Evolutionary conservation across 2,113 vertebrate genomes (phyloP).

Genomic region (Sapayoa aenigma): DNA sequence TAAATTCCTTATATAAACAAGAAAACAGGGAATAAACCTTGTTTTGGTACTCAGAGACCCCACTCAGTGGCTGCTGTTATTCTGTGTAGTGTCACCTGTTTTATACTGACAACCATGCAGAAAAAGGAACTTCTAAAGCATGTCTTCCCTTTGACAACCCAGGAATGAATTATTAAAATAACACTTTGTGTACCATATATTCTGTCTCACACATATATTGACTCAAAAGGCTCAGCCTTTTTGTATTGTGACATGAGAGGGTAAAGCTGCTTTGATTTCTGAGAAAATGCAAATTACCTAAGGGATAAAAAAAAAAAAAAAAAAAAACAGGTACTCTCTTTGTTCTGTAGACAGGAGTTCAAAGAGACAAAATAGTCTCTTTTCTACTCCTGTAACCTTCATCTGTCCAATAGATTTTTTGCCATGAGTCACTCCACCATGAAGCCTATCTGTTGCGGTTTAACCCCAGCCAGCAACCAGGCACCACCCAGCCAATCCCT

Average conservation of each 20-base stretch:
- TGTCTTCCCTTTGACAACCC: not conserved
- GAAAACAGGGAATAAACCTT: not conserved
- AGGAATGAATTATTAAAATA: constrained; percentile 41
- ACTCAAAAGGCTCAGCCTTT: not conserved
- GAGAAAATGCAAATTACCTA: not conserved
- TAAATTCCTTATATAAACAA: not conserved
- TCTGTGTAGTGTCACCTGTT: not conserved
- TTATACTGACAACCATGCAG: not conserved
- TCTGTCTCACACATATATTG: not conserved
- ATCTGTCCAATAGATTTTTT: not conserved
- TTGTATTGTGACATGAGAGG: constrained; percentile 11
- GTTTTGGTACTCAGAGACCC: not conserved
- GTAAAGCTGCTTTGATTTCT: constrained; percentile 12
- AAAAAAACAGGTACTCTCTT: not conserved
- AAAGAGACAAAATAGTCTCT: not conserved
- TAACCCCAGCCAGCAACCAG: not conserved
- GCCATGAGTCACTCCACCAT: not conserved
- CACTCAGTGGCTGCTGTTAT: not conserved
- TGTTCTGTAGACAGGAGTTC: not conserved
- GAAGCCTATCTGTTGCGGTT: not conserved
- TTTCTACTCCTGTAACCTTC: not conserved
- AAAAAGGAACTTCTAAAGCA: not conserved
- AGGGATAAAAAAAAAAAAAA: not conserved
- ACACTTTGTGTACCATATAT: not conserved
- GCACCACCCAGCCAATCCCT: not conserved